Conservation (phyloP, 2,888 invertebrate genomes). For the Chaitophorus viminalis region DNA sequence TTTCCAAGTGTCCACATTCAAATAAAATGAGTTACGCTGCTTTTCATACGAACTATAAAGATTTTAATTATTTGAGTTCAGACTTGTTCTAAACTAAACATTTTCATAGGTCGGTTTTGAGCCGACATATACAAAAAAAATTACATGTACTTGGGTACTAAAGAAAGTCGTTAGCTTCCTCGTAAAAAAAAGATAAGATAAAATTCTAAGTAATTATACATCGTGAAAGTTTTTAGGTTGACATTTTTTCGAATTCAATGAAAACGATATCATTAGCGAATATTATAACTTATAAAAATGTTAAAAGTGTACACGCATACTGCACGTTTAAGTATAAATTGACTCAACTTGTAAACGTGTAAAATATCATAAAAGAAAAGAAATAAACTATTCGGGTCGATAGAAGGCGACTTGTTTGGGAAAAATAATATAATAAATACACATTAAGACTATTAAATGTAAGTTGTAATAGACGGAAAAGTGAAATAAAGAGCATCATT, state of each 20-base stretch:
- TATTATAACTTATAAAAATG: too few relatives aligned
- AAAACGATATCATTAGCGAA: neutral
- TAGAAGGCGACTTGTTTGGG: neutral
- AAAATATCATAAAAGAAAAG: neutral
- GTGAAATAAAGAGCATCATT: slow-evolving; percentile 19
- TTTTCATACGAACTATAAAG: neutral
- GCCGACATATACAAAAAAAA: neutral
- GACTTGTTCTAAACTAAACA: neutral
- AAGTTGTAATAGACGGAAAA: neutral
- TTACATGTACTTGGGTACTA: neutral
- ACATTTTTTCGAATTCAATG: neutral
- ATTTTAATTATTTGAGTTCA: neutral
- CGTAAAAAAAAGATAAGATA: neutral
- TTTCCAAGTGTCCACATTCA: neutral
- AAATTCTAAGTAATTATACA: neutral
- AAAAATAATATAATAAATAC: slow-evolving; percentile 7
- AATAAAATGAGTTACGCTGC: neutral
- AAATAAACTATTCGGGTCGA: neutral
- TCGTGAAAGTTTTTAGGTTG: neutral
- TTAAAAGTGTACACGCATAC: neutral
- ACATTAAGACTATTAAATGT: neutral
- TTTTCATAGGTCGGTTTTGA: neutral
- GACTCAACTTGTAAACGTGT: neutral
- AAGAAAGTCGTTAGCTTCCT: neutral
- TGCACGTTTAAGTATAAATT: neutral